Percentiles rank a stretch among this genome's conserved stretches.
Conservation (phyloP, 2,113 vertebrate species). For the Aegithalos caudatus region DNA sequence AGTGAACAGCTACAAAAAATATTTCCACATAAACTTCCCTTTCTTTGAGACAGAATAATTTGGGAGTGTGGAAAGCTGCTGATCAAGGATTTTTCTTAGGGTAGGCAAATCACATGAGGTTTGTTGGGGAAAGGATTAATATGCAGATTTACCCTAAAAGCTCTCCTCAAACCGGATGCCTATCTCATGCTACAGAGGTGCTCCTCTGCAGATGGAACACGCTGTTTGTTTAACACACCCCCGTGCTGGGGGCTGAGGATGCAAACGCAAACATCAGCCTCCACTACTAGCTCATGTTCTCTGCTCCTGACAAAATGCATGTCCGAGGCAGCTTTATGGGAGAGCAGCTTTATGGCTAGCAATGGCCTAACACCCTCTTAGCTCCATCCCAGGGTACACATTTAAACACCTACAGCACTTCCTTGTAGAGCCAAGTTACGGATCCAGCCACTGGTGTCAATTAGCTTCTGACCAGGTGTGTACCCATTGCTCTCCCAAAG, state of each 20-base stretch:
- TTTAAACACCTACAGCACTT: not conserved
- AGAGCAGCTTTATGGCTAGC: not conserved
- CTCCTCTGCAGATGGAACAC: not conserved
- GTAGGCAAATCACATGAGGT: not conserved
- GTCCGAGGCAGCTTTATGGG: not conserved
- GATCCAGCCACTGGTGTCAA: not conserved
- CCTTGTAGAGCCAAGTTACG: accelerated
- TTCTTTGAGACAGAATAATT: not conserved
- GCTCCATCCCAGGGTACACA: not conserved
- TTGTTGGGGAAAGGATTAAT: not conserved
- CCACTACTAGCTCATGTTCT: not conserved
- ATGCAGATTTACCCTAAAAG: not conserved
- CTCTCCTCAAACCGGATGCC: not conserved
- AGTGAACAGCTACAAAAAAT: not conserved
- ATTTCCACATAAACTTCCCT: not conserved
- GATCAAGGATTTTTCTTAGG: accelerated
- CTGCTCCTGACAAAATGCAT: not conserved
- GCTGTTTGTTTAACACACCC: not conserved
- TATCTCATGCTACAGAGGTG: not conserved
- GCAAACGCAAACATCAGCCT: accelerated
- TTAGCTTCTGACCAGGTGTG: not conserved
- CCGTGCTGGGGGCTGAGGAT: accelerated
- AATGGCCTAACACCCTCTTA: slow-evolving; percentile 32
- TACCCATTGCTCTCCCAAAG: not conserved
- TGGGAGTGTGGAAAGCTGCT: not conserved